Conservation (phyloP, 2,888 invertebrate genomes). For the Nomada hirtipes region DNA sequence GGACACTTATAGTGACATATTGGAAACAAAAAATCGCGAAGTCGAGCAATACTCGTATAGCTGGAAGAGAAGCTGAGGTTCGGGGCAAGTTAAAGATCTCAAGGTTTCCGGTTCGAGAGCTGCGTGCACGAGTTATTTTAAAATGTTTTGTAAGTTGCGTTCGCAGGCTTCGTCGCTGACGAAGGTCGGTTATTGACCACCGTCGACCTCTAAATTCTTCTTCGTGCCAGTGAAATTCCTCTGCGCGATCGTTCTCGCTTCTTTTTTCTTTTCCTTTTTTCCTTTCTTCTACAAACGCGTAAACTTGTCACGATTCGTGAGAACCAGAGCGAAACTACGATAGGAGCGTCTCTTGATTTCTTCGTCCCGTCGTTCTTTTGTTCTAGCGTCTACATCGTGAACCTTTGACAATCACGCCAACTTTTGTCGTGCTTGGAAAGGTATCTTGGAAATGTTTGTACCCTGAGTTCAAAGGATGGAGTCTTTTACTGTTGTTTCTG, state of each 20-base stretch:
- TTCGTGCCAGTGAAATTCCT: constrained; percentile 29
- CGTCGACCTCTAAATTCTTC: constrained; percentile 63
- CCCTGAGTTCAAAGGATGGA: too few species aligned
- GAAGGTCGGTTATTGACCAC: constrained; percentile 75
- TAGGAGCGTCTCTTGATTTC: background rate
- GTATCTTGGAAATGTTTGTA: background rate
- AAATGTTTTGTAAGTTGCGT: constrained; percentile 68
- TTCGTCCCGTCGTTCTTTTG: background rate
- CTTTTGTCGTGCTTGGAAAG: background rate
- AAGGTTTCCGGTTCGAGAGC: constrained; percentile 72
- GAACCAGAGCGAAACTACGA: constrained; percentile 5
- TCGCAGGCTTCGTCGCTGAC: constrained; percentile 39
- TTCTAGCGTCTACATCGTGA: background rate
- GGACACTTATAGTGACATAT: background rate
- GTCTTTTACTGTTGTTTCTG: too few species aligned
- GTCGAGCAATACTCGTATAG: background rate
- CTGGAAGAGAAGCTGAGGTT: constrained; percentile 6
- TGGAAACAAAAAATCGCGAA: background rate
- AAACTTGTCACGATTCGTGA: background rate
- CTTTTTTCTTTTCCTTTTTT: background rate
- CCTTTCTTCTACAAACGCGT: background rate
- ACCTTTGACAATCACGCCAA: constrained; percentile 11
- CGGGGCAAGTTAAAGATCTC: constrained; percentile 46
- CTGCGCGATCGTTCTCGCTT: background rate
- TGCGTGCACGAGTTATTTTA: constrained; percentile 66